These are phyloP conservation scores for Spea bombifrons DNA, from an alignment of 2,113 vertebrate species.

Conservation along the genomic window DNA sequence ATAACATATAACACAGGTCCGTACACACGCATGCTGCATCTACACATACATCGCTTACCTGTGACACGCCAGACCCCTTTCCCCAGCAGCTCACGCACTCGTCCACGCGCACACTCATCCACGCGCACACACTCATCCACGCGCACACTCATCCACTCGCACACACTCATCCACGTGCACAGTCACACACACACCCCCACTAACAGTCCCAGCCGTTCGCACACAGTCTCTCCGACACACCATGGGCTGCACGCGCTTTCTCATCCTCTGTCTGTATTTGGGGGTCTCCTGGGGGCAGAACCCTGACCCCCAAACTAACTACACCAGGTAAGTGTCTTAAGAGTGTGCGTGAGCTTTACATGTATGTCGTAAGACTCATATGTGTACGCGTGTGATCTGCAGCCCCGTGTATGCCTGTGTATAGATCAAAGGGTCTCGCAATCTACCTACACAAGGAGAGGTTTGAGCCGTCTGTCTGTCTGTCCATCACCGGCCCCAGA, in stretches of 20 bases:
- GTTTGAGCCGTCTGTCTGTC: too few relatives aligned
- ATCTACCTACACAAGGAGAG: too few relatives aligned
- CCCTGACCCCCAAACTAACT: constrained; percentile 19
- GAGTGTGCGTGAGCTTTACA: neutral
- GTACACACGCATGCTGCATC: neutral
- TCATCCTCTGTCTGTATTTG: constrained; percentile 30
- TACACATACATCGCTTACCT: neutral
- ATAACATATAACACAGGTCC: neutral
- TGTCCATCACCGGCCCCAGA: neutral
- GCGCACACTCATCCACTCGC: too few relatives aligned
- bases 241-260: neutral
- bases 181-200: neutral
- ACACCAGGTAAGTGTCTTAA: neutral
- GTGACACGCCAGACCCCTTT: neutral
- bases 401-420: neutral
- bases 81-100: neutral
- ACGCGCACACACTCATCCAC: neutral
- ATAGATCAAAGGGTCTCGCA: neutral
- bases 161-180: neutral
- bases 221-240: neutral
- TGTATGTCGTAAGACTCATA: neutral
- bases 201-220: neutral
- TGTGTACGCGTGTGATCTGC: neutral
- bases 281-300: constrained; percentile 28
- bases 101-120: neutral